A percentile compares a stretch with the other conserved stretches of the same genome.
These are phyloP conservation scores for Microtus richardsoni DNA, from an alignment of 2,113 vertebrate genomes.

Conservation along the genomic window DNA sequence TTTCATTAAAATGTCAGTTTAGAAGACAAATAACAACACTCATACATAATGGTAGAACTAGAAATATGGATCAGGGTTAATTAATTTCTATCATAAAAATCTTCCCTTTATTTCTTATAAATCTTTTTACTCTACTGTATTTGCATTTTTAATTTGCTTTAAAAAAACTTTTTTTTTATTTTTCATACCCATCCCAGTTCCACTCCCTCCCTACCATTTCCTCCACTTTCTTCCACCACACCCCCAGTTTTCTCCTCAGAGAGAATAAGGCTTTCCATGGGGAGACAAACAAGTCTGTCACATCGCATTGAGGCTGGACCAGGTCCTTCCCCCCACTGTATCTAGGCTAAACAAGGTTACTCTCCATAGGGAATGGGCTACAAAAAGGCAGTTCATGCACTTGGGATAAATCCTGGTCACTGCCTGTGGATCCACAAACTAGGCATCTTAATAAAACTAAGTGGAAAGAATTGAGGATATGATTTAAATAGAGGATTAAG, in stretches of 20 bases:
- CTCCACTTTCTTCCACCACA: too few relatives aligned
- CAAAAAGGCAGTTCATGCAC: too few relatives aligned
- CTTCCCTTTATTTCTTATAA: neutral
- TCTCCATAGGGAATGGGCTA: too few relatives aligned
- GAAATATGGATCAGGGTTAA: neutral
- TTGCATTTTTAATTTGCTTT: neutral
- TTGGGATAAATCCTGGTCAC: too few relatives aligned
- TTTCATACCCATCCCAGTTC: neutral
- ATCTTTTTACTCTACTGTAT: neutral
- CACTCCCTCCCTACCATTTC: neutral
- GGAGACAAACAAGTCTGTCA: too few relatives aligned
- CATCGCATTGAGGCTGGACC: too few relatives aligned
- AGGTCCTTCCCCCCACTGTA: too few relatives aligned
- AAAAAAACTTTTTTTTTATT: neutral
- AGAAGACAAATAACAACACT: neutral
- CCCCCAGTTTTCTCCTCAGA: too few relatives aligned
- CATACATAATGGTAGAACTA: neutral
- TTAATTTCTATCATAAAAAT: neutral
- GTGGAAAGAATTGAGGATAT: neutral
- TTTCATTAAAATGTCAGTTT: neutral
- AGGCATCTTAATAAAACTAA: neutral
- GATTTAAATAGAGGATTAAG: neutral
- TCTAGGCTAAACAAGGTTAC: too few relatives aligned
- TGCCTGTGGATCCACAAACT: too few relatives aligned
- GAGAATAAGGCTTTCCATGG: too few relatives aligned